Percentiles rank a stretch among this genome's conserved stretches.
These are phyloP conservation scores for Cyprinus carpio DNA, from an alignment of 2,113 vertebrate species.

Conservation along the genomic window DNA sequence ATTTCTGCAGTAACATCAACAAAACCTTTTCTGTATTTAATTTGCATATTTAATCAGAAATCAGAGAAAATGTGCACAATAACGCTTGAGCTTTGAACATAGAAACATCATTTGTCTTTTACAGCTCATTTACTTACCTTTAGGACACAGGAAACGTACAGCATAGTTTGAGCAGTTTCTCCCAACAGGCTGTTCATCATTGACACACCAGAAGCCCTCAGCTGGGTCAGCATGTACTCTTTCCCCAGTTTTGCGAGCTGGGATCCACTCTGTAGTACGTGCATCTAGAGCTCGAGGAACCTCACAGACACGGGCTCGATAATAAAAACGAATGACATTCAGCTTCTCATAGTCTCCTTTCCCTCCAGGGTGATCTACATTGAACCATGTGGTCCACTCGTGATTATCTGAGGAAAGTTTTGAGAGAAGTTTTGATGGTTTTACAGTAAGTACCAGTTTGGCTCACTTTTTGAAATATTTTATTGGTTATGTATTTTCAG, in stretches of 20 bases:
- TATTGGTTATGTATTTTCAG: neutral
- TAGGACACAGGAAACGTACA: constrained; percentile 80
- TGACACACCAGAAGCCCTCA: constrained; percentile 89
- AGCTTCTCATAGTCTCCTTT: constrained; percentile 86
- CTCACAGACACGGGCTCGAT: constrained; percentile 78
- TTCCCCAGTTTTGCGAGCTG: constrained; percentile 79
- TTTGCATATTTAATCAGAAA: neutral
- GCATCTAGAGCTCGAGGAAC: constrained; percentile 79
- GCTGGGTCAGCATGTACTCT: constrained; percentile 77
- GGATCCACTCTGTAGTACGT: constrained; percentile 85
- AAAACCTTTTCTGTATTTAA: neutral
- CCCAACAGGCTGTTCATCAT: constrained; percentile 80
- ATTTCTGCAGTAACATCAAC: neutral
- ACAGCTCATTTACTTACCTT: constrained; percentile 69
- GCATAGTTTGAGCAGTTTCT: constrained; percentile 84
- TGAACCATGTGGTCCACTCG: constrained; percentile 90
- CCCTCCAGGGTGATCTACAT: constrained; percentile 87
- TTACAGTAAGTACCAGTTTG: neutral
- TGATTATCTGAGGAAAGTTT: constrained; percentile 68
- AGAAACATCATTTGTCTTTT: neutral
- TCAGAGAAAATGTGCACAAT: neutral
- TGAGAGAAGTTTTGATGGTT: neutral
- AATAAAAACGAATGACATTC: constrained; percentile 87
- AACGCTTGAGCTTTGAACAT: neutral
- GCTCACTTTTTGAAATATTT: neutral